phyloP scores from a whole-genome alignment of 1,140 invertebrate species.

The Drosophila kurseongensis region DNA sequence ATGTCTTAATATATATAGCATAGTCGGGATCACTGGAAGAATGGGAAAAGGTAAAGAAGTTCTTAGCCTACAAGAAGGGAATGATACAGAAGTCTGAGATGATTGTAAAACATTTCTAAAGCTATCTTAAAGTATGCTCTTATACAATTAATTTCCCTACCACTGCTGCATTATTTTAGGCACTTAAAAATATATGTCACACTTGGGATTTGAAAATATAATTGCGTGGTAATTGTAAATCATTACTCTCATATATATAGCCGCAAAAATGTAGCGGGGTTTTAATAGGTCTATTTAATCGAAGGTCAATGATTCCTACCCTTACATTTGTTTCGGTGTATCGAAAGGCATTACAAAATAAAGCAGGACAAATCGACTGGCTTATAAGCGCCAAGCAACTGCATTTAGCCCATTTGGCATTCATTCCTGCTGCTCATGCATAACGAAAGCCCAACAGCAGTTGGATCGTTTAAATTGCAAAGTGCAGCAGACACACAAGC shows the following conservation, averaged over 20 bases:
- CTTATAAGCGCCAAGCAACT: constrained; percentile 62
- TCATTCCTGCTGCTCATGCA: constrained; percentile 58
- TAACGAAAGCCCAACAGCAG: constrained; percentile 40
- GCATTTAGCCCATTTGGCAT: constrained; percentile 71
- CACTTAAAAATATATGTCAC: too few species aligned
- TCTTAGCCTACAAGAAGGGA: too few species aligned
- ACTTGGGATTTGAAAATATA: too few species aligned
- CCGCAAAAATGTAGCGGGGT: too few species aligned
- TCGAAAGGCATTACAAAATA: background rate
- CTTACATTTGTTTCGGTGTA: constrained; percentile 1
- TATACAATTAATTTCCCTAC: too few species aligned
- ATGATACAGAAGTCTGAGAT: rapidly evolving
- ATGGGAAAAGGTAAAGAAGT: background rate
- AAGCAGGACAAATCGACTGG: constrained; percentile 28
- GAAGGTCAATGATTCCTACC: too few species aligned
- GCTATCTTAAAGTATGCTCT: background rate
- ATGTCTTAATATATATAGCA: constrained; percentile 61
- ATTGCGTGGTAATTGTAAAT: too few species aligned
- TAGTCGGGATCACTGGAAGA: background rate
- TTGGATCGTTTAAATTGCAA: constrained; percentile 50
- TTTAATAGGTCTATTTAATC: too few species aligned
- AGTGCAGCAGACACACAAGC: constrained; percentile 43
- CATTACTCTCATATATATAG: background rate
- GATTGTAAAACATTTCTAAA: background rate
- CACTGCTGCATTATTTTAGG: too few species aligned